phyloP scores from a whole-genome alignment of 2,113 vertebrate genomes.

The Dicrurus megarhynchus region DNA sequence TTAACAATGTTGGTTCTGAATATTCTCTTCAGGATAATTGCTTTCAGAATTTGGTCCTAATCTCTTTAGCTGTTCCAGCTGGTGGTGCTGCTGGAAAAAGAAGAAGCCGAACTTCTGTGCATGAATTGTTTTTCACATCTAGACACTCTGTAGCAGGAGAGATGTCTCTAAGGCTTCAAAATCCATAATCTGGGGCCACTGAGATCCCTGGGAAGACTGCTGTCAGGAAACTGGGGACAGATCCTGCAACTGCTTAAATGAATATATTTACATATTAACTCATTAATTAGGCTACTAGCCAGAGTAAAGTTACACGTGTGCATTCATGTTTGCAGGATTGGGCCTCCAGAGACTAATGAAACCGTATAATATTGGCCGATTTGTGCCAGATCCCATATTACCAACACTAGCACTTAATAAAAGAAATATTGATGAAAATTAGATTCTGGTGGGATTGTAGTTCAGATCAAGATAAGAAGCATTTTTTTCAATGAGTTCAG shows the following conservation, averaged over 20 bases:
- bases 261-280: neutral
- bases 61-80: conserved; percentile 32
- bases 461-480: neutral
- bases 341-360: neutral
- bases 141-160: neutral
- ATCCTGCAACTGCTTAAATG: neutral
- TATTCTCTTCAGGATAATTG: conserved; percentile 3
- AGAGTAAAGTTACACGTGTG: neutral
- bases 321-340: neutral
- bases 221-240: neutral
- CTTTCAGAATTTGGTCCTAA: neutral
- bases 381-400: conserved; percentile 9
- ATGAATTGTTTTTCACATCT: neutral
- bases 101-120: neutral
- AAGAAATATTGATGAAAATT: conserved; percentile 43
- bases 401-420: neutral
- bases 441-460: neutral
- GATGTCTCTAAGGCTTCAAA: neutral
- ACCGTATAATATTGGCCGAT: neutral
- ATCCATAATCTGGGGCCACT: neutral
- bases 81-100: conserved; percentile 30
- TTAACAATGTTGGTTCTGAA: neutral
- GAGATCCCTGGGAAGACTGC: neutral
- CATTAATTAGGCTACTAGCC: neutral
- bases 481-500: neutral